Conservation (phyloP, 1,140 invertebrate genomes). For the Zaprionus capensis region DNA sequence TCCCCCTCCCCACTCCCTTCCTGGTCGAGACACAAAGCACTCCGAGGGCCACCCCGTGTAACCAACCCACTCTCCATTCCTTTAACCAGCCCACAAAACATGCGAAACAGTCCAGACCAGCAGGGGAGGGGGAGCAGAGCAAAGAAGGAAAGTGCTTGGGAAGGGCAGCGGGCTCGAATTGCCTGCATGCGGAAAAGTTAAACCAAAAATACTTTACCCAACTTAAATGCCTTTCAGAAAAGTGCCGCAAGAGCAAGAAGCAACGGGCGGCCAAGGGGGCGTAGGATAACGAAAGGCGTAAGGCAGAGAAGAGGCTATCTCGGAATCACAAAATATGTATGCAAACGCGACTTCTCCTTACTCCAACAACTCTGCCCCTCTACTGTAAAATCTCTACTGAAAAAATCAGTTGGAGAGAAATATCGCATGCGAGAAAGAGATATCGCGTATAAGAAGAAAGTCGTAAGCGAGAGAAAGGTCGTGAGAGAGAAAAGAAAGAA, state of each 20-base stretch:
- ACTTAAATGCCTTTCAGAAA: constrained; percentile 60
- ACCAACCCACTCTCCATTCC: background rate
- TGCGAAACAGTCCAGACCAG: constrained; percentile 31
- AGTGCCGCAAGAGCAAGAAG: constrained; percentile 29
- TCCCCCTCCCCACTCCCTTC: background rate
- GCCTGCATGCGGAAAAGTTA: constrained; percentile 57
- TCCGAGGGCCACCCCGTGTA: background rate
- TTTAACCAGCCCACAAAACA: constrained; percentile 32
- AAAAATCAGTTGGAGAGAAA: background rate
- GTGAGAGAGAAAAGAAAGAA: constrained; percentile 1
- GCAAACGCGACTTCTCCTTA: constrained; percentile 23
- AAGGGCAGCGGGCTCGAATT: background rate
- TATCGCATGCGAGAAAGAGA: background rate
- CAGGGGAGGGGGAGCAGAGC: constrained; percentile 1
- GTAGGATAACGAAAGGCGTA: constrained; percentile 35
- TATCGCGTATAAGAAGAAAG: background rate
- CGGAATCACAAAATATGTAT: constrained; percentile 42
- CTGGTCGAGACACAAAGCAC: background rate
- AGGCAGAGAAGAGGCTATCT: constrained; percentile 30
- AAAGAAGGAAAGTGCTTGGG: background rate
- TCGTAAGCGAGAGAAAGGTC: background rate
- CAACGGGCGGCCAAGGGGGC: background rate
- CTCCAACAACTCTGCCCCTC: background rate
- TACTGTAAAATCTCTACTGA: background rate
- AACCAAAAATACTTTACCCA: constrained; percentile 65